phyloP scores from a whole-genome alignment of 2,113 vertebrate species.

The Piprites chloris region DNA sequence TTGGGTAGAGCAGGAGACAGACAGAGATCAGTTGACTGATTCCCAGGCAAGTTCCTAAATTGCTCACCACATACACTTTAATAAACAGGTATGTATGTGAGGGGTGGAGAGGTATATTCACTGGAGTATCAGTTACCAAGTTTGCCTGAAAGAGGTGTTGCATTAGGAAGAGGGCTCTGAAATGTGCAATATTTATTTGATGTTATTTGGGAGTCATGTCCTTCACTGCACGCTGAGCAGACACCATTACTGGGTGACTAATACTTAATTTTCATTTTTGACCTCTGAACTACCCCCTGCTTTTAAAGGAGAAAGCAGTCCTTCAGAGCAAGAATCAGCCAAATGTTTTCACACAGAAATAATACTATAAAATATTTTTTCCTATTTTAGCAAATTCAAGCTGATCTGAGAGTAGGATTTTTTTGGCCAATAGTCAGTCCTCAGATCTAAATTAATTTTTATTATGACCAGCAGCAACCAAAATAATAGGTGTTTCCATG shows the following conservation, averaged over 20 bases:
- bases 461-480: not conserved
- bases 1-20: not conserved
- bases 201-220: not conserved
- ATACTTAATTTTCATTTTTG: not conserved
- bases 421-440: not conserved
- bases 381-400: not conserved
- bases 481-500: not conserved
- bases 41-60: not conserved
- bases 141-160: not conserved
- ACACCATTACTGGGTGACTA: not conserved
- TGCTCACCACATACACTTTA: not conserved
- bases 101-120: not conserved
- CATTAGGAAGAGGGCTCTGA: not conserved
- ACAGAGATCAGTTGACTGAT: not conserved
- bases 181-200: not conserved
- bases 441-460: not conserved
- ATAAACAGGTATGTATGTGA: not conserved
- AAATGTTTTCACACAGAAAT: not conserved
- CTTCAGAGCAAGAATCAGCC: not conserved
- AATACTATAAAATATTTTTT: not conserved
- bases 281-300: not conserved
- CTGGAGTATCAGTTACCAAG: not conserved
- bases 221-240: not conserved
- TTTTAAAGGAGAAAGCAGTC: not conserved
- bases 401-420: not conserved